Conservation (phyloP, 2,113 vertebrate species). For the Gadus chalcogrammus region DNA sequence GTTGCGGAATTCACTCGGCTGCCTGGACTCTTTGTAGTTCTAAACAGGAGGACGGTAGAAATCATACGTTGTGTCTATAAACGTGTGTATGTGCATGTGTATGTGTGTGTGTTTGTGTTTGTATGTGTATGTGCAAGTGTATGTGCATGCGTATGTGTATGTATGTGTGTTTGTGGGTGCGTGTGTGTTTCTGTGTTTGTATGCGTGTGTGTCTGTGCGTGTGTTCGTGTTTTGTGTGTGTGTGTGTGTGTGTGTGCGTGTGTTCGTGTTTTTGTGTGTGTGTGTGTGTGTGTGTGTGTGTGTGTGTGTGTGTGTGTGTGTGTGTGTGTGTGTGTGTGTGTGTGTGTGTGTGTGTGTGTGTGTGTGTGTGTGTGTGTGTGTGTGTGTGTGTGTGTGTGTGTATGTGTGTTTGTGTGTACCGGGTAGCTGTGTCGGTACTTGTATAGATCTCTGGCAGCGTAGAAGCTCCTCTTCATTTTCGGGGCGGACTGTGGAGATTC, state of each 20-base stretch:
- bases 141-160: not conserved
- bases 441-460: constrained; percentile 94
- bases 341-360: constrained; percentile 4
- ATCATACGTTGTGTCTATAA: not conserved
- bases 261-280: constrained; percentile 1
- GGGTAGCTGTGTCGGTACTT: constrained; percentile 98
- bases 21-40: constrained; percentile 89
- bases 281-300: not conserved
- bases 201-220: constrained; percentile 4
- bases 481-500: constrained; percentile 76
- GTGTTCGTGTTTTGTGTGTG: not conserved
- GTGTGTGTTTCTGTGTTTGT: not conserved
- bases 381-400: constrained; percentile 4
- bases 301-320: constrained; percentile 8
- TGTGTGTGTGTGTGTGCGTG: not conserved
- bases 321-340: constrained; percentile 2
- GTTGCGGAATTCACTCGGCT: constrained; percentile 90
- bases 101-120: not conserved
- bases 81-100: constrained; percentile 5
- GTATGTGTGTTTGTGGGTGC: not conserved
- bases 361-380: constrained; percentile 10
- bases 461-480: constrained; percentile 98
- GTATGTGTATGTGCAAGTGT: not conserved
- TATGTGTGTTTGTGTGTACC: constrained; percentile 64
- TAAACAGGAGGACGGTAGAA: constrained; percentile 51